These are phyloP conservation scores for Monopterus albus DNA, from an alignment of 2,113 vertebrate genomes.

Conservation along the genomic window DNA sequence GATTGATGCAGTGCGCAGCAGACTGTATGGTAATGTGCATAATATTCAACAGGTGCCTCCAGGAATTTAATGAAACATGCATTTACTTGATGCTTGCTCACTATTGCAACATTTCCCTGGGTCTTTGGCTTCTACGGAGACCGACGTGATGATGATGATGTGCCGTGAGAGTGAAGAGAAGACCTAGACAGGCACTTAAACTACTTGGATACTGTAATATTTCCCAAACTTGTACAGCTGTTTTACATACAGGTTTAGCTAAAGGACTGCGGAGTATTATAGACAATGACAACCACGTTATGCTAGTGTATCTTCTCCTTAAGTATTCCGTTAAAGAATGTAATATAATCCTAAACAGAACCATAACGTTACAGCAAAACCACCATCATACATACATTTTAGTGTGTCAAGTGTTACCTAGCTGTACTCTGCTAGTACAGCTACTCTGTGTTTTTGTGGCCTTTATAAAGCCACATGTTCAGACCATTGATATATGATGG, in stretches of 20 bases:
- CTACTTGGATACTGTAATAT: slow-evolving; percentile 53
- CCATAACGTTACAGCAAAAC: slow-evolving; percentile 31
- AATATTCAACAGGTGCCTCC: slow-evolving; percentile 52
- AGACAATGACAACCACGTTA: slow-evolving; percentile 29
- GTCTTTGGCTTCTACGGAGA: slow-evolving; percentile 70
- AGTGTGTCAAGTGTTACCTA: slow-evolving; percentile 13
- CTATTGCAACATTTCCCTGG: slow-evolving; percentile 65
- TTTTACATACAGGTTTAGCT: slow-evolving; percentile 39
- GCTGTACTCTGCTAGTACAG: background rate
- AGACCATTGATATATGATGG: no score
- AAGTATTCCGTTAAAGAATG: slow-evolving; percentile 22
- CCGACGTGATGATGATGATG: slow-evolving; percentile 1
- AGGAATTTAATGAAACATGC: slow-evolving; percentile 59
- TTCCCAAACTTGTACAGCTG: slow-evolving; percentile 43
- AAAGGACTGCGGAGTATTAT: slow-evolving; percentile 43
- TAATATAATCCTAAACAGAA: slow-evolving; percentile 23
- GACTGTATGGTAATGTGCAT: slow-evolving; percentile 31
- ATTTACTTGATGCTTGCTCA: slow-evolving; percentile 31
- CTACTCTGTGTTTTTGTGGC: background rate
- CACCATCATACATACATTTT: slow-evolving; percentile 12
- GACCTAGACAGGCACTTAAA: slow-evolving; percentile 74
- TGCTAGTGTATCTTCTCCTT: slow-evolving; percentile 20
- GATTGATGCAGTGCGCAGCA: slow-evolving; percentile 24
- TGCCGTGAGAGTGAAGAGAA: slow-evolving; percentile 21
- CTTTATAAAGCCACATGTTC: slow-evolving; percentile 27